phyloP scores from a whole-genome alignment of 92 coral and sea anemone genomes.

The Zoanthus solanderi region DNA sequence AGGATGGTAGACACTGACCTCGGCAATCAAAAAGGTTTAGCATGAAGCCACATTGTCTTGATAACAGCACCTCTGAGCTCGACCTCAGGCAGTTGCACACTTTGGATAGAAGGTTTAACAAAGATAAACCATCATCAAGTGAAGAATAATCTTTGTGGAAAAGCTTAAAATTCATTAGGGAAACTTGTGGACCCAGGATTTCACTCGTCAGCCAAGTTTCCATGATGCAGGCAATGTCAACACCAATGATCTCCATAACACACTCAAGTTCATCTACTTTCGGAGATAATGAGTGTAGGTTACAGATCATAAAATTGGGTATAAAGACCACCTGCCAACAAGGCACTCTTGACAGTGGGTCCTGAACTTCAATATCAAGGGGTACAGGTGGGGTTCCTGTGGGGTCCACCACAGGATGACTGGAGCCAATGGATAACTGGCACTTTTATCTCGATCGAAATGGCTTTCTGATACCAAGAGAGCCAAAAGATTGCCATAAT shows the following conservation, averaged over 20 bases:
- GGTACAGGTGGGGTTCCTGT: no score
- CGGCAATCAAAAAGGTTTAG: constrained; percentile 38
- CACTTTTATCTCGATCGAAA: no score
- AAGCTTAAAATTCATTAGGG: constrained; percentile 28
- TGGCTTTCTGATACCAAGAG: no score
- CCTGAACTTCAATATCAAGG: no score
- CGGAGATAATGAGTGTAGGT: constrained; percentile 46
- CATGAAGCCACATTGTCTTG: constrained; percentile 42
- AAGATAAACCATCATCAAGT: constrained; percentile 38
- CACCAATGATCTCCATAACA: constrained; percentile 29
- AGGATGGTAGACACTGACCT: constrained; percentile 28
- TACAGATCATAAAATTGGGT: constrained; percentile 38
- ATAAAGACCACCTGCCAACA: not conserved
- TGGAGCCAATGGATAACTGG: no score
- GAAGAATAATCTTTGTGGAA: constrained; percentile 45
- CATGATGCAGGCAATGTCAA: constrained; percentile 43
- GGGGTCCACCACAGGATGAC: no score
- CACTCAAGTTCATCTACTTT: constrained; percentile 45
- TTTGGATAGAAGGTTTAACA: constrained; percentile 23
- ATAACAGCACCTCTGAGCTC: not conserved
- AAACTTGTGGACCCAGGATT: constrained; percentile 25
- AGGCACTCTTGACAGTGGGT: no score
- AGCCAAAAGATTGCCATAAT: no score
- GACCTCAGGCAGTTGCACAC: not conserved
- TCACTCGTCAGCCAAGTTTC: constrained; percentile 37